A percentile compares a stretch with the other conserved stretches of the same genome.
phyloP scores from a whole-genome alignment of 2,797 vertebrate species.

The Melanotaenia pygmaea region DNA sequence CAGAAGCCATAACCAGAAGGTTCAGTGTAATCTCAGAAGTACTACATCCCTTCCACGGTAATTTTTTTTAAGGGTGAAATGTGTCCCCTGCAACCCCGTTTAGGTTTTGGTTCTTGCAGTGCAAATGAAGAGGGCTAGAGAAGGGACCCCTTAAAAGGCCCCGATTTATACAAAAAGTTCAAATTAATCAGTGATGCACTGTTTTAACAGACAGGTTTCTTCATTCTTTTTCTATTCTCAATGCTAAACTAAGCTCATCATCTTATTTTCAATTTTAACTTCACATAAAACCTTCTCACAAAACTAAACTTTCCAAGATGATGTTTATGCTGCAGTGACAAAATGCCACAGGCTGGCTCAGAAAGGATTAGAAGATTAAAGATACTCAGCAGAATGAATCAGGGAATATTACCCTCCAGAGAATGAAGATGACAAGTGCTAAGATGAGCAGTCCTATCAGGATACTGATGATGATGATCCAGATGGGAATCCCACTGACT shows the following conservation, averaged over 20 bases:
- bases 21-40: not conserved
- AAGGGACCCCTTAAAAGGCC: not conserved
- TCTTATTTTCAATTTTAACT: not conserved
- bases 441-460: conserved; percentile 92
- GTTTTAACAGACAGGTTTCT: not conserved
- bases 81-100: not conserved
- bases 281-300: not conserved
- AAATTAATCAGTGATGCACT: not conserved
- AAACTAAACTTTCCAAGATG: not conserved
- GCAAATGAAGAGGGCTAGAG: too few species aligned
- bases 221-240: not conserved
- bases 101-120: not conserved
- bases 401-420: conserved; percentile 91
- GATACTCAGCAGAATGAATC: not conserved
- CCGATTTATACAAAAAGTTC: not conserved
- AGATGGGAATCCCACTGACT: conserved; percentile 87
- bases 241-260: not conserved
- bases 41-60: not conserved
- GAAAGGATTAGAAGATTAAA: not conserved
- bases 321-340: not conserved
- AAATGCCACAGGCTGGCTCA: not conserved
- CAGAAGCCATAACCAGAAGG: not conserved
- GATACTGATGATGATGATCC: conserved; percentile 95
- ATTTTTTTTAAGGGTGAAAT: not conserved
- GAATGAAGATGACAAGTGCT: conserved; percentile 90